A percentile compares a stretch with the other conserved stretches of the same genome.
phyloP scores from a whole-genome alignment of 2,888 invertebrate genomes.

The Drosophila paramelanica region DNA sequence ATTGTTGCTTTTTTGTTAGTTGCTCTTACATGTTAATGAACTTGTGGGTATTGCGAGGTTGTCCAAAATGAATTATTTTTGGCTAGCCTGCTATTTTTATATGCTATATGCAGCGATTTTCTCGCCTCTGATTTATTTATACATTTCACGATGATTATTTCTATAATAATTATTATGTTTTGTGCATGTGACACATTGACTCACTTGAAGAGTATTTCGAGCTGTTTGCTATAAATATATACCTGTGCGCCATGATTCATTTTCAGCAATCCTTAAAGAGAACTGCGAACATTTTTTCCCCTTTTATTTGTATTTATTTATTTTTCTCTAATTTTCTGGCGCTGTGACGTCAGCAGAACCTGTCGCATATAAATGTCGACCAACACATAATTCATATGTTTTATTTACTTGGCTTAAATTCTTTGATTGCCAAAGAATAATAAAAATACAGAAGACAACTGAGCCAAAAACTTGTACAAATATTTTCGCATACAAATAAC shows the following conservation, averaged over 20 bases:
- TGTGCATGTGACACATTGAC: constrained; percentile 66
- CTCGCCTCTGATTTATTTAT: constrained; percentile 40
- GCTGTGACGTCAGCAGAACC: constrained; percentile 50
- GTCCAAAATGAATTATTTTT: constrained; percentile 18
- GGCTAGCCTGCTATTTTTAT: constrained; percentile 31
- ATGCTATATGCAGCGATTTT: not conserved
- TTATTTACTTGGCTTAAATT: constrained; percentile 69
- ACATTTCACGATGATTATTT: constrained; percentile 42
- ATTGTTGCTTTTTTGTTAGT: not conserved
- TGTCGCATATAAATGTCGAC: constrained; percentile 37
- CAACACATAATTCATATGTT: constrained; percentile 74
- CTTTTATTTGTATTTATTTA: not conserved
- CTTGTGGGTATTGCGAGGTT: constrained; percentile 46
- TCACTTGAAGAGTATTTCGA: constrained; percentile 37
- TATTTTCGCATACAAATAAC: constrained; percentile 35
- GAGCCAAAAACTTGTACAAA: constrained; percentile 23
- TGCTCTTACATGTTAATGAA: constrained; percentile 74
- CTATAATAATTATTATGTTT: constrained; percentile 51
- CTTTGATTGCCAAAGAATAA: constrained; percentile 47
- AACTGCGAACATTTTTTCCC: constrained; percentile 8
- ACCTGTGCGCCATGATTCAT: constrained; percentile 46
- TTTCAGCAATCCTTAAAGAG: constrained; percentile 31
- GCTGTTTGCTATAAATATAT: constrained; percentile 24
- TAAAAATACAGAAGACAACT: constrained; percentile 10
- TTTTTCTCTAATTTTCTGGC: constrained; percentile 23